These are phyloP conservation scores for Brachystomella parvula DNA, from an alignment of 1,140 invertebrate species.

Conservation along the genomic window DNA sequence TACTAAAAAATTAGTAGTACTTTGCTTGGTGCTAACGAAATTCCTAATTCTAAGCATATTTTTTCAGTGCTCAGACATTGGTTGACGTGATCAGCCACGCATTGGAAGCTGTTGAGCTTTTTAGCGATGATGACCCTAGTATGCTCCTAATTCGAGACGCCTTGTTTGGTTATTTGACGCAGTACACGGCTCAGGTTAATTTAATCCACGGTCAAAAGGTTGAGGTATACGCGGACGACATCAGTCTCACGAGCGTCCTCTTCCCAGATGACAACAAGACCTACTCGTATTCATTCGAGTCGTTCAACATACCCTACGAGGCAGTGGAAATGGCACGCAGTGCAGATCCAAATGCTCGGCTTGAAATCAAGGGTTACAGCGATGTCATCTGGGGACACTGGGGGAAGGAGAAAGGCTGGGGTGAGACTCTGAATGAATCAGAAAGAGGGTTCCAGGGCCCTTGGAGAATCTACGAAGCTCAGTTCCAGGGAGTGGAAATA, in stretches of 20 bases:
- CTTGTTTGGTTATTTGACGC: background rate
- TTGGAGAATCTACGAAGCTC: slow-evolving; percentile 33
- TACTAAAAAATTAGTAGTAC: too few relatives aligned
- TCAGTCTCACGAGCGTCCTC: background rate
- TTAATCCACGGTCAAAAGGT: slow-evolving; percentile 4
- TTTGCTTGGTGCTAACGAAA: too few relatives aligned
- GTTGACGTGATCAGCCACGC: slow-evolving; percentile 3
- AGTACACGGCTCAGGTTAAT: background rate
- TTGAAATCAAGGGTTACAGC: background rate
- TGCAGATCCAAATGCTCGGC: background rate
- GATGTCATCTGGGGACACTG: background rate
- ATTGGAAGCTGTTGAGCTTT: background rate
- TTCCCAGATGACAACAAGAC: background rate
- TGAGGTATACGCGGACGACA: background rate
- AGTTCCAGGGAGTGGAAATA: slow-evolving; percentile 40
- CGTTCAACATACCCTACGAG: background rate
- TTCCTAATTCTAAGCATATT: too few relatives aligned
- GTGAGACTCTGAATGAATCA: background rate
- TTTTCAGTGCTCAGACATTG: background rate
- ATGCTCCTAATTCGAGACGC: background rate
- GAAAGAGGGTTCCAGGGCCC: slow-evolving; percentile 7
- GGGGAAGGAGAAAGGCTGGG: background rate
- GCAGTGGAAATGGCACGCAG: background rate
- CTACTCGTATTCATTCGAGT: background rate
- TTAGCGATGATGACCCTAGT: background rate